phyloP scores from a whole-genome alignment of 1,140 invertebrate species.

The Macrosteles quadrilineatus region DNA sequence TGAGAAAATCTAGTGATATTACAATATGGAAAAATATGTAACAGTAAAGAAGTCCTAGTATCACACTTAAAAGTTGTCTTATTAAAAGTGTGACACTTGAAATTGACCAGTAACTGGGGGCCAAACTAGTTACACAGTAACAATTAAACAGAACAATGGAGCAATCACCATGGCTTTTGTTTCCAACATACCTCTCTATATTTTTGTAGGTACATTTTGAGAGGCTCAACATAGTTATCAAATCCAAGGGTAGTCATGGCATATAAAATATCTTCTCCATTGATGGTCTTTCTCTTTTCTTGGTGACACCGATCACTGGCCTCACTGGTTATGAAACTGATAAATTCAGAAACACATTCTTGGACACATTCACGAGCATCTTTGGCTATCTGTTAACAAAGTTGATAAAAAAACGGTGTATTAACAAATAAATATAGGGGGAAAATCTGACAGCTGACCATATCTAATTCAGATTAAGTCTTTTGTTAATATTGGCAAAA shows the following conservation, averaged over 20 bases:
- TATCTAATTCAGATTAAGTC: too few species aligned
- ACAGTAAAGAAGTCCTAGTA: too few species aligned
- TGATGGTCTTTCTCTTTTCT: conserved; percentile 99
- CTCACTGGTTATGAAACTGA: conserved; percentile 99
- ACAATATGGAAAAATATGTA: too few species aligned
- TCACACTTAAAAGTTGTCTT: too few species aligned
- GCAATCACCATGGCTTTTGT: too few species aligned
- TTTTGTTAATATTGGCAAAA: too few species aligned
- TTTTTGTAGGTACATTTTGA: conserved; percentile 96
- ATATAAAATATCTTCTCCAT: conserved; percentile 97
- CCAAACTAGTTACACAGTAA: too few species aligned
- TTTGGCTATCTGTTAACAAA: conserved; percentile 89
- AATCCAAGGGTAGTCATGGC: conserved; percentile 97
- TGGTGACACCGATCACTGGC: conserved; percentile 95
- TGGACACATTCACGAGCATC: conserved; percentile 99
- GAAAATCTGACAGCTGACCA: too few species aligned
- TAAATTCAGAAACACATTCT: conserved; percentile 99
- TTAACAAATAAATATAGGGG: not conserved
- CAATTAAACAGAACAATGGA: too few species aligned
- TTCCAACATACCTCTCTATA: conserved; percentile 78
- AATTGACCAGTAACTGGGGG: too few species aligned
- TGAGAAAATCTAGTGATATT: too few species aligned
- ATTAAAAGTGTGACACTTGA: too few species aligned
- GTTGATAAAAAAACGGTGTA: conserved; percentile 42
- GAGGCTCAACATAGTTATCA: conserved; percentile 97